Evolutionary conservation across 2,797 vertebrate species (phyloP), one percentile per base, ranked within the genome.

Genomic region (Sebastes minor): DNA sequence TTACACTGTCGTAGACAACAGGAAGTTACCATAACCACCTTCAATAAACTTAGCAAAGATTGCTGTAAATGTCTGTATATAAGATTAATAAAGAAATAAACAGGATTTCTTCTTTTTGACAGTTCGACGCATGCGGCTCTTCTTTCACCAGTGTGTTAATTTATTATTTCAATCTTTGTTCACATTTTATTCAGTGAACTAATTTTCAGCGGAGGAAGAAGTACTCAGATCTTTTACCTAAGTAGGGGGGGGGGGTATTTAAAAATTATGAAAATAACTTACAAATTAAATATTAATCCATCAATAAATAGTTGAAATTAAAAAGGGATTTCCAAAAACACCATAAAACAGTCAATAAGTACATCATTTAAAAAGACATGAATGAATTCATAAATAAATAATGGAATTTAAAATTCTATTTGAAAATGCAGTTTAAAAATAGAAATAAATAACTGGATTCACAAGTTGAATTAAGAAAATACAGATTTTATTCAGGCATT

Each of bases 41-140:
- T n/a, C 12, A 77, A 2, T 77, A 86, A 75, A 66, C 69, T 77
- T 78, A 76, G 71, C 38, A 80, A 66, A 14, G 27, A 65, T 73
- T 28, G 69, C 74, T 89, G 87, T 88, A 88, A 85, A 88, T 91
- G 86, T 91, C 70, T 92, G 89, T 91, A 91, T 60, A 89, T 90
- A 85, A 64, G 80, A 86, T 89, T 76, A 89, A 89, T 74, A 86
- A 87, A 84, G 57, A 80, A 81, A 82, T 74, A 82, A 86, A 84
- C 66, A 16, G 2, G 5, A 13, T 71, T 53, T 76, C 14, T 73
- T 75, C 32, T 64, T 76, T 72, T 74, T 46, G 23, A 59, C 16
- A 23, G 1, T 6, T 4, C 2, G 18, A 4, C 2, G 3, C 14
- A 1, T 23, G n/a, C 5, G 4, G 42, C 1, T 28, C 32, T 52